These are phyloP conservation scores for Calcarius lapponicus DNA, from an alignment of 2,797 vertebrate species.

Conservation along the genomic window DNA sequence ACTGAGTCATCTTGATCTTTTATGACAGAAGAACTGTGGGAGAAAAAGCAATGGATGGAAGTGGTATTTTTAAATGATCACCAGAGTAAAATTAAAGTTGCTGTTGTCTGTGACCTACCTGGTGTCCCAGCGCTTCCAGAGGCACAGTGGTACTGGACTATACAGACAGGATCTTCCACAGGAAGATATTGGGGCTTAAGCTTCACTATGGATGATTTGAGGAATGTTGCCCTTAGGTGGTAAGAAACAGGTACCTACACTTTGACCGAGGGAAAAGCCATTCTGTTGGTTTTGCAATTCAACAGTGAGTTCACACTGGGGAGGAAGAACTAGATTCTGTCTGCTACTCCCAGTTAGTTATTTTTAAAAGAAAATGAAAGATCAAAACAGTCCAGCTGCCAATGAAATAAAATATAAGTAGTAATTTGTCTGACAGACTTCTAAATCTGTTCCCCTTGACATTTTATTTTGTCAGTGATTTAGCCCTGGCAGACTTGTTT, in stretches of 20 bases:
- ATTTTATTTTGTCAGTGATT: neutral
- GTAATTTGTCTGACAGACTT: neutral
- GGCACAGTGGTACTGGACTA: neutral
- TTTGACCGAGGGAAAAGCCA: neutral
- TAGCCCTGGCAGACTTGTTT: neutral
- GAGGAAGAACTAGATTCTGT: neutral
- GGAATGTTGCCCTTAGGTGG: neutral
- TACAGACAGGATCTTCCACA: neutral
- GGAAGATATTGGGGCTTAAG: neutral
- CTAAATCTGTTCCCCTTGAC: neutral
- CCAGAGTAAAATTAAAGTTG: neutral
- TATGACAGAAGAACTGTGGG: neutral
- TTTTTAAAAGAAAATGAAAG: conserved; percentile 8
- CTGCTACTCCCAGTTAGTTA: neutral
- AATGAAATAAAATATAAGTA: conserved; percentile 15
- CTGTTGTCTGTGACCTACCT: neutral
- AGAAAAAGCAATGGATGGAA: neutral
- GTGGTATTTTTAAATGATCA: neutral
- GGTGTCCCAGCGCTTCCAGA: neutral
- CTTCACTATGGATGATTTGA: neutral
- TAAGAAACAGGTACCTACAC: neutral
- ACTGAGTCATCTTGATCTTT: neutral
- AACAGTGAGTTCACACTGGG: neutral
- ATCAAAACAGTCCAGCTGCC: neutral
- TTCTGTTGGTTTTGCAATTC: neutral